Evolutionary conservation across 2,888 invertebrate species (phyloP).

Genomic region (Macrostomum cliftonense): DNA sequence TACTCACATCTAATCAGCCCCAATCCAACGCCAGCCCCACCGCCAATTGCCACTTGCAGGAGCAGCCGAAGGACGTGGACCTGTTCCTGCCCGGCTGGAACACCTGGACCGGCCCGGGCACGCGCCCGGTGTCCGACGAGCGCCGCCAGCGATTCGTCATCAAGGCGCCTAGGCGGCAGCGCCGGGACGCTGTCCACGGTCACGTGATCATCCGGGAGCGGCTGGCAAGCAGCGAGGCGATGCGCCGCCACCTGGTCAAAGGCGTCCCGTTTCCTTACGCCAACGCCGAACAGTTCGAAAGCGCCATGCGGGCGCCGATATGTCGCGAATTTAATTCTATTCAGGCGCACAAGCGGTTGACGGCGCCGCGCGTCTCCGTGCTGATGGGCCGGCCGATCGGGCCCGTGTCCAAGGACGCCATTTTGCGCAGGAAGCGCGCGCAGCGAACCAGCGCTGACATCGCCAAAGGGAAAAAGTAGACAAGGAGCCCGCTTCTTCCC

Average conservation of each 20-base stretch:
- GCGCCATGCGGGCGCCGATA: not conserved
- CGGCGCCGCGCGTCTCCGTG: not conserved
- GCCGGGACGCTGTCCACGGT: not conserved
- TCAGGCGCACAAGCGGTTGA: constrained; percentile 1
- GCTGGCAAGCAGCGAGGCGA: not conserved
- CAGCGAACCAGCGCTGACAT: too few relatives aligned
- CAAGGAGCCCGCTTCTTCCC: too few relatives aligned
- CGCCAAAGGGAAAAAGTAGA: too few relatives aligned
- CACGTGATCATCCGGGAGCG: not conserved
- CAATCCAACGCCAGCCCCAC: too few relatives aligned
- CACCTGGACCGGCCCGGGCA: not conserved
- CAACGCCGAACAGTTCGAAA: constrained; percentile 2
- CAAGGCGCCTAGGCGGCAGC: not conserved
- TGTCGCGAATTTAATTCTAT: not conserved
- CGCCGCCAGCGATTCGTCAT: not conserved
- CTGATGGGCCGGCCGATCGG: constrained; percentile 1
- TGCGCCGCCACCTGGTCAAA: not conserved
- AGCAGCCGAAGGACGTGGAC: not conserved
- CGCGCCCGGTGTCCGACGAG: not conserved
- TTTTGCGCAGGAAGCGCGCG: too few relatives aligned
- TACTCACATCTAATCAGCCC: too few relatives aligned
- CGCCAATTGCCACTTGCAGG: too few relatives aligned
- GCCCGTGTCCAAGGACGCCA: not conserved
- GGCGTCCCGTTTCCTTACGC: not conserved
- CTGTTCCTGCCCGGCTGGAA: constrained; percentile 1